Base-by-base conservation (phyloP, 1,140 invertebrate species). In the Aphidius ervi region DNA sequence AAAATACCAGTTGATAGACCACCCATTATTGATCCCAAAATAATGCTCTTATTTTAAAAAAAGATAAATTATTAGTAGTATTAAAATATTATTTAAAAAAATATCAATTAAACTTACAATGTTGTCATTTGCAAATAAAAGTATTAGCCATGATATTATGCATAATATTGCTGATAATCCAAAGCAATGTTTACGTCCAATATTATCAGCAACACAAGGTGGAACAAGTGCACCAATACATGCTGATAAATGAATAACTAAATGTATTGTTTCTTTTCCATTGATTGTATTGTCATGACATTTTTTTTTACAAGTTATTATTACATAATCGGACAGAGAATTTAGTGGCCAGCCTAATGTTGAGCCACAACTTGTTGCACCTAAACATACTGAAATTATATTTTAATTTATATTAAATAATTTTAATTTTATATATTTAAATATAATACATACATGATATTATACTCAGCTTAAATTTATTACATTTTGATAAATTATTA, bases 161-260 rank as follows among this genome's bases (percentile, higher is more conserved):
- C 63, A 52, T 16, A 58, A 40, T 7, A 53, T 10, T 10, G 52
- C 65, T 9, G 65, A 63, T 46, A 64, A 46, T 37, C 42, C 41
- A 45, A 70, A 70, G 50, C 59, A 58, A 1, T n/a, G 9, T 41
- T 59, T 56, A 20, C 67, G 55, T 23, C 69, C 66, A 39, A 58
- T 67, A 16, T 49, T 47, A 65, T 69, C 65, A 46, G 56, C 65
- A n/a, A 67, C 10, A 54, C 59, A 67, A 42, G 64, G 55, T 39
- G 69, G 65, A 5, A 64, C 40, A 4, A 70, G 31, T 9, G 63
- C 67, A 20, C 64, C 66, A n/a, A 69, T 9, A 46, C 60, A 65
- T n/a, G 62, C 63, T 1, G 65, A 64, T 3, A 63, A 48, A 56
- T 65, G 65, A 49, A 69, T 67, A n/a, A 62, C 59, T 48, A 60